A percentile compares a stretch with the other conserved stretches of the same genome.
These are phyloP conservation scores for Avahi laniger DNA, from an alignment of 2,797 vertebrate genomes.

Conservation along the genomic window DNA sequence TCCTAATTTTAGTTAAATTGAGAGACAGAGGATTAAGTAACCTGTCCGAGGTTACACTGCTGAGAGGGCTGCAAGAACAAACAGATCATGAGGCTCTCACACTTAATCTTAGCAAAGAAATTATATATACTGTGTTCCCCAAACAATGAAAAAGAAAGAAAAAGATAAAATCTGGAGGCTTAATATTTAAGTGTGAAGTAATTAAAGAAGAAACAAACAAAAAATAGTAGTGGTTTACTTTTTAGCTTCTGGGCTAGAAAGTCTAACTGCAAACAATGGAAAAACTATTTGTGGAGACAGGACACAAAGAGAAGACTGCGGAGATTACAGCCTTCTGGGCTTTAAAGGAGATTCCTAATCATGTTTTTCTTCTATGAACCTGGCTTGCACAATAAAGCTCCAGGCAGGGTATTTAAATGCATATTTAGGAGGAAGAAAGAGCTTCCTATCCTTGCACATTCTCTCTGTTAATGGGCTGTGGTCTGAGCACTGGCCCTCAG, in stretches of 20 bases:
- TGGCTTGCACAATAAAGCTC: not conserved
- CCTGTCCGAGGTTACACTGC: not conserved
- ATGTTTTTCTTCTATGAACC: not conserved
- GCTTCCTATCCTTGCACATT: not conserved
- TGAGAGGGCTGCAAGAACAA: not conserved
- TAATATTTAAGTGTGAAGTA: slow-evolving; percentile 29
- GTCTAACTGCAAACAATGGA: not conserved
- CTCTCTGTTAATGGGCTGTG: slow-evolving; percentile 8
- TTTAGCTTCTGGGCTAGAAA: not conserved
- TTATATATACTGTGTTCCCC: not conserved
- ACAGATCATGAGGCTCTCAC: not conserved
- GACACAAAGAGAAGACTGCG: not conserved
- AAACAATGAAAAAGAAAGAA: not conserved
- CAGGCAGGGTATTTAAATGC: slow-evolving; percentile 37
- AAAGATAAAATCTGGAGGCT: not conserved
- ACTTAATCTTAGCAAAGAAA: not conserved
- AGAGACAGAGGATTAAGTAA: not conserved
- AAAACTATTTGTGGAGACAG: not conserved
- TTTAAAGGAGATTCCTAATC: slow-evolving; percentile 13
- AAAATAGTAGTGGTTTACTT: not conserved
- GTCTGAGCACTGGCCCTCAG: not conserved
- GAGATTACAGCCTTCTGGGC: not conserved
- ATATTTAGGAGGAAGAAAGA: slow-evolving; percentile 31
- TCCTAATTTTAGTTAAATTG: not conserved
- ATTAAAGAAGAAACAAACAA: not conserved